Evolutionary conservation across 92 coral and sea anemone genomes (phyloP).

Genomic region (Parazoanthus atlanticus): DNA sequence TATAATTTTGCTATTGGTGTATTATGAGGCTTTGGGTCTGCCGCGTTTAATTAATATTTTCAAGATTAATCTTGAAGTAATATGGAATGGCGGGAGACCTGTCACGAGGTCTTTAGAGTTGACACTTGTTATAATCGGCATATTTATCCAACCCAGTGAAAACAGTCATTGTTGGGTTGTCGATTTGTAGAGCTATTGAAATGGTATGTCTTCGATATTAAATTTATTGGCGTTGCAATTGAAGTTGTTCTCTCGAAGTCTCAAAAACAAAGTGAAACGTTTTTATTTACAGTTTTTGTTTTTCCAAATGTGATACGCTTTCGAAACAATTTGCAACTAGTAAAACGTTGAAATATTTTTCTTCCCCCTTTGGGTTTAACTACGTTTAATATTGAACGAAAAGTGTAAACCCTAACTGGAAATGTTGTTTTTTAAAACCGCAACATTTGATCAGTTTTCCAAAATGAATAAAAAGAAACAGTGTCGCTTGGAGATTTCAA

Average conservation of each 20-base stretch:
- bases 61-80: constrained; percentile 21
- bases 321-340: neutral
- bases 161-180: constrained; percentile 23
- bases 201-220: neutral
- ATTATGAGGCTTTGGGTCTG: constrained; percentile 24
- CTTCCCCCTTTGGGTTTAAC: neutral
- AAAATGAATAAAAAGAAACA: neutral
- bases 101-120: neutral
- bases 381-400: neutral
- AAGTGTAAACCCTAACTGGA: neutral
- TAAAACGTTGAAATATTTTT: neutral
- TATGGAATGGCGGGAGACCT: constrained; percentile 31
- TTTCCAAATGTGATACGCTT: neutral
- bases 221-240: neutral
- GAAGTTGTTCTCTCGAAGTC: neutral
- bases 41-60: constrained; percentile 33
- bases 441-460: neutral
- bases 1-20: neutral
- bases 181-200: constrained; percentile 2
- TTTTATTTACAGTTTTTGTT: neutral
- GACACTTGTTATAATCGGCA: neutral
- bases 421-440: neutral
- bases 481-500: neutral
- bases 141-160: constrained; percentile 3
- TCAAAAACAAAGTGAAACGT: neutral